Base-by-base conservation (phyloP, 2,797 vertebrate species). In the Epinephelus malabaricus region DNA sequence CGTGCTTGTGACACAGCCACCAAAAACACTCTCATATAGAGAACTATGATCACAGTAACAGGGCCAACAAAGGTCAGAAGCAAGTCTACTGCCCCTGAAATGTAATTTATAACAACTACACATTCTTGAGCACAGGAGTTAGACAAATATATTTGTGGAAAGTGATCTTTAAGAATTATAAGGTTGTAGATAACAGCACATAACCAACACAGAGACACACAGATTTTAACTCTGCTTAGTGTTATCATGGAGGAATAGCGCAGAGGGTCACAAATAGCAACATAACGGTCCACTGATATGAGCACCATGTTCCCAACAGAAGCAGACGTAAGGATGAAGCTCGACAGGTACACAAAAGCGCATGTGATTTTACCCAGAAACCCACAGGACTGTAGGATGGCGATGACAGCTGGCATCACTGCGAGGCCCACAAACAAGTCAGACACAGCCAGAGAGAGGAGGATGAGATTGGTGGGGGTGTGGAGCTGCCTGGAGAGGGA, bases 341-440 rank as follows among this genome's bases (percentile, higher is more conserved):
- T 65, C 3, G 92, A 69, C 8, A 92, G 85, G 40, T 83, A 83
- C 17, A 79, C 89, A 60, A 93, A 10, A 75, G 88, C 86, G 69
- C 93, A 94, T 55, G 92, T 85, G 0, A 27, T 77, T 63, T 89
- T 80, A 46, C 92, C 88, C 3, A 94, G 78, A 76, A 83, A 89
- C 90, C 92, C 94, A 65, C 92, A 94, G 7, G 79, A 94, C 59
- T 94, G 88, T 66, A 94, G 76, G 0, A 78, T 78, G 65, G 87
- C 71, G 67, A 93, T 46, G 78, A 81, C 82, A 0, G 78, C 78
- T 0, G 95, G 95, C 95, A 93, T 94, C 74, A 95, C 62, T 45
- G 89, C 10, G 55, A 94, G 84, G 1, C 93, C 93, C 61, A 95
- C 68, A 0, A 95, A 89, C 56, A 96, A 90, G 71, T 96, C 95